These are phyloP conservation scores for Hylyphantes graminicola DNA, from an alignment of 1,140 invertebrate genomes.

Conservation along the genomic window DNA sequence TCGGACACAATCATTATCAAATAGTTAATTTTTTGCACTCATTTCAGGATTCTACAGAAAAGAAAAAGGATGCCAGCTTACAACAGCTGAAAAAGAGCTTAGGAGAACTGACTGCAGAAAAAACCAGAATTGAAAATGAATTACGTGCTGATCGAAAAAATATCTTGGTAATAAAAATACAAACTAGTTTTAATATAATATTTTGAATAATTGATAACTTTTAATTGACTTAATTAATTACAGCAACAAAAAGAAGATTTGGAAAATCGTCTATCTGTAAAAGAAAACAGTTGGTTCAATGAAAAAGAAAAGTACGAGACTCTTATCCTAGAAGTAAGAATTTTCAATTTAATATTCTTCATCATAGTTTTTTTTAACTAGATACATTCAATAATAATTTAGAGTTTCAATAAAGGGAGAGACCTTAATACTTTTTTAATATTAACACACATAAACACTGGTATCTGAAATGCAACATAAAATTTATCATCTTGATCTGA, in stretches of 20 bases:
- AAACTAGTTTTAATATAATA: not conserved
- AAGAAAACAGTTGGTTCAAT: slow-evolving; percentile 11
- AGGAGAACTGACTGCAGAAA: slow-evolving; percentile 82
- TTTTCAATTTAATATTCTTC: not conserved
- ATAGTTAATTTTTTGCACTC: not conserved
- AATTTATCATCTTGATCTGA: too few relatives aligned
- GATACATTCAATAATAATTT: too few relatives aligned
- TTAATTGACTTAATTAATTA: not conserved
- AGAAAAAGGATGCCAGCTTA: slow-evolving; percentile 27
- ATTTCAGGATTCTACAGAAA: slow-evolving; percentile 28
- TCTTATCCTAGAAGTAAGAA: slow-evolving; percentile 15
- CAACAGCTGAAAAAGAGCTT: slow-evolving; percentile 65
- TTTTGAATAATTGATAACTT: not conserved
- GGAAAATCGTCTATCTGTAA: slow-evolving; percentile 39
- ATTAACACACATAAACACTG: too few relatives aligned
- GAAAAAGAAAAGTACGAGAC: slow-evolving; percentile 47
- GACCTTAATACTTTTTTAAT: too few relatives aligned
- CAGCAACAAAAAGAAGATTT: slow-evolving; percentile 73
- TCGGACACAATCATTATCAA: too few relatives aligned
- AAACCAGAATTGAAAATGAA: slow-evolving; percentile 83
- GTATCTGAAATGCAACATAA: too few relatives aligned
- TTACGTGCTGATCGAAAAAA: slow-evolving; percentile 83
- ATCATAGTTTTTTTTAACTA: not conserved
- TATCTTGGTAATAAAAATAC: slow-evolving; percentile 70
- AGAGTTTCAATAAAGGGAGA: too few relatives aligned